Evolutionary conservation across 2,888 invertebrate species (phyloP), one percentile per base, ranked within the genome.

Genomic region (Drosophila peninsularis): DNA sequence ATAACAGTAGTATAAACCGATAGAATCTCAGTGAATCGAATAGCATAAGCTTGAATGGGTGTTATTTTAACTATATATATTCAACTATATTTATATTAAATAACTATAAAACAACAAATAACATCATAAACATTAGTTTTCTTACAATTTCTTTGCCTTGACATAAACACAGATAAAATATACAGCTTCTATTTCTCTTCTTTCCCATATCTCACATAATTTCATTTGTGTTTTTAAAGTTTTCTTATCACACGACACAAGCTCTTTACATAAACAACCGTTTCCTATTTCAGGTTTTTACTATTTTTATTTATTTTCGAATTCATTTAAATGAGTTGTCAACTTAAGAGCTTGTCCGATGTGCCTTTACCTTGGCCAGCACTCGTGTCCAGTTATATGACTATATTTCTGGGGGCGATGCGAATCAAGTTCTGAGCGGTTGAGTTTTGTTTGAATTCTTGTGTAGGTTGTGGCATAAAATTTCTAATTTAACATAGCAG

Each of bases 401-500:
- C 4, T 24, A 65, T 14, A 65, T 17, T 52, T 34, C 17, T 45
- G 21, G 10, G 14, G 17, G 30, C 24, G 14, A 45, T n/a, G 44
- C 17, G 30, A 64, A 45, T 47, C 34, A 56, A 21, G 11, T 13
- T 17, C 34, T 44, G 13, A 14, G 39, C 5, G 9, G 34, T 34
- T 37, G 11, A 55, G 17, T 36, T 50, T 44, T 60, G 45, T 56
- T 44, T 39, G 19, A 58, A 57, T 50, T 47, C n/a, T 45, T 27
- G 36, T 37, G 52, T 52, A 14, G 36, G 24, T 45, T 44, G 21
- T 14, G 54, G 47, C 36, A 41, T 41, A 6, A 27, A 49, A 54
- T 19, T 55, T 54, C 36, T 30, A 53, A 62, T 67, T 57, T 50
- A 19, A 47, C 50, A 47, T 65, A 78, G 54, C 75, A 88, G 66